phyloP scores from a whole-genome alignment of 2,888 invertebrate species.

The Noctua janthina region DNA sequence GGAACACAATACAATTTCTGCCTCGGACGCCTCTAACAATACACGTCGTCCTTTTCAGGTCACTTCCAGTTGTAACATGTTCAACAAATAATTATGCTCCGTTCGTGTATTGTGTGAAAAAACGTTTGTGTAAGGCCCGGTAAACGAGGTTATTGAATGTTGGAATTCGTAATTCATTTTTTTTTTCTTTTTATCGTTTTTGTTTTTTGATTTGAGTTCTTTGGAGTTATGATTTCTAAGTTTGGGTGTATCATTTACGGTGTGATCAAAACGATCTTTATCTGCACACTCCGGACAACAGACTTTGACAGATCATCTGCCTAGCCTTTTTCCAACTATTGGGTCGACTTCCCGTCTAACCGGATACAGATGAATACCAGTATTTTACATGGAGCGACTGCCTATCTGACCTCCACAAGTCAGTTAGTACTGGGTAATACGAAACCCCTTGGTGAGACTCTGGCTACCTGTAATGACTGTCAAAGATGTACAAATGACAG shows the following conservation, averaged over 20 bases:
- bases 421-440: not conserved
- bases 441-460: not conserved
- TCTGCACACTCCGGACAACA: not conserved
- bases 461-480: not conserved
- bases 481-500: not conserved
- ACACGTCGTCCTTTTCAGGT: conserved; percentile 87
- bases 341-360: not conserved
- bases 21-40: conserved; percentile 83
- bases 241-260: not conserved
- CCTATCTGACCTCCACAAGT: not conserved
- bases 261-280: not conserved
- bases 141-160: conserved; percentile 56
- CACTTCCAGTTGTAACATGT: conserved; percentile 84
- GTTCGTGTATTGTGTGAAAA: conserved; percentile 75
- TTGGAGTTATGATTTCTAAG: not conserved
- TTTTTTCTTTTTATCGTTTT: conserved; percentile 9
- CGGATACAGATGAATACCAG: not conserved
- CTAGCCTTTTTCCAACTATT: not conserved
- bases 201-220: conserved; percentile 6
- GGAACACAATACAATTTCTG: conserved; percentile 85
- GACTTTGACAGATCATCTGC: not conserved
- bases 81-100: conserved; percentile 83
- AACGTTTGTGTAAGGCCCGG: conserved; percentile 67
- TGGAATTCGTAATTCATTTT: conserved; percentile 46
- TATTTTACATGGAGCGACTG: not conserved